Percentiles rank a stretch among this genome's conserved stretches.
Conservation (phyloP, 2,113 vertebrate species). For the Trochalopteron elliotii region DNA sequence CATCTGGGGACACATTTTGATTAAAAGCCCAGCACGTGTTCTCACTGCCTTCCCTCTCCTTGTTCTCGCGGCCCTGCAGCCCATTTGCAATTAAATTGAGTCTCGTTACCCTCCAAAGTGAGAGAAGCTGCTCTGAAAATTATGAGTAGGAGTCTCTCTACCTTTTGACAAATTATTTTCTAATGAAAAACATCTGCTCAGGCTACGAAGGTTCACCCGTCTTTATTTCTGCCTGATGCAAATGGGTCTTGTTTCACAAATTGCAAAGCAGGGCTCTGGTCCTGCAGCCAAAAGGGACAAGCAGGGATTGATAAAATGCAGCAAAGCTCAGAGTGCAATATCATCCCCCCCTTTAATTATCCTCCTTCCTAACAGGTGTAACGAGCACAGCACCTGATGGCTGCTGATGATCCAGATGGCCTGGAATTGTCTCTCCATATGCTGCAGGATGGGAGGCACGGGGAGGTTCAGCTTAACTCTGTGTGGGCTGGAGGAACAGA, state of each 20-base stretch:
- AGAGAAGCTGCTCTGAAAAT: slow-evolving; percentile 54
- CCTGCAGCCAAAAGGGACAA: neutral
- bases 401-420: slow-evolving; percentile 61
- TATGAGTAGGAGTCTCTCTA: slow-evolving; percentile 20
- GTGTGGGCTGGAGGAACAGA: neutral
- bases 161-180: slow-evolving; percentile 63
- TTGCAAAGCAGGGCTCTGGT: neutral
- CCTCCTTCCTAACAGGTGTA: slow-evolving; percentile 47
- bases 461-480: neutral
- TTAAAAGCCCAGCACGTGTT: neutral
- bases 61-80: neutral
- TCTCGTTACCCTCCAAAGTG: slow-evolving; percentile 50
- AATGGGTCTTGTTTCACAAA: neutral
- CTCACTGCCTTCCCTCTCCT: neutral
- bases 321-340: neutral
- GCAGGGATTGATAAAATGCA: neutral
- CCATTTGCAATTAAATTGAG: slow-evolving; percentile 66
- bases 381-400: slow-evolving; percentile 47
- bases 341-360: slow-evolving; percentile 9
- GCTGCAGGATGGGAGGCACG: neutral
- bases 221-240: neutral
- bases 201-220: slow-evolving; percentile 3
- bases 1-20: neutral
- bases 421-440: slow-evolving; percentile 41
- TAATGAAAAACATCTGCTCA: slow-evolving; percentile 63